These are phyloP conservation scores for Egretta garzetta DNA, from an alignment of 2,113 vertebrate species.

Conservation along the genomic window DNA sequence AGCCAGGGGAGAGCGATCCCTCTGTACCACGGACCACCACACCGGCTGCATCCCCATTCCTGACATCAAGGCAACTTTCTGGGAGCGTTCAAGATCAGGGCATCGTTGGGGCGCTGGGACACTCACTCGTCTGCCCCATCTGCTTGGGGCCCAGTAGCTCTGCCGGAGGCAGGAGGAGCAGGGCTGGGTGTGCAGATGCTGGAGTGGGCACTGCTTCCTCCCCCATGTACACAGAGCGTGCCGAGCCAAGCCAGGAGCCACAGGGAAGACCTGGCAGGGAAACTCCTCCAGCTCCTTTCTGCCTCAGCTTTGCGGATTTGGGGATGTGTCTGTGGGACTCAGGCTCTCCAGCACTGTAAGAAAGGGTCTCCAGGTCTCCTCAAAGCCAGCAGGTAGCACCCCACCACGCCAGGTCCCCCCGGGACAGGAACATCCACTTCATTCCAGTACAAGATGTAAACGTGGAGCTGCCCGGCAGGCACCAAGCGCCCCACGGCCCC, in stretches of 20 bases:
- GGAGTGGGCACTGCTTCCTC: background rate
- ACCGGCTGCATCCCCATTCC: background rate
- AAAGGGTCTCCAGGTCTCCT: background rate
- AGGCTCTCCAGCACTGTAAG: background rate
- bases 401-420: background rate
- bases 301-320: background rate
- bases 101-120: fast-evolving
- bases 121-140: background rate
- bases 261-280: background rate
- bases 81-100: background rate
- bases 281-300: background rate
- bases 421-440: background rate
- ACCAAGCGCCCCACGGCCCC: background rate
- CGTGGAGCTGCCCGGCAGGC: background rate
- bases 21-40: background rate
- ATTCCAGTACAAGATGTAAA: background rate
- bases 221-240: background rate
- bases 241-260: background rate
- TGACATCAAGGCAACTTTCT: background rate
- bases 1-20: background rate
- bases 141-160: background rate
- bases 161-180: background rate
- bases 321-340: background rate
- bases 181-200: background rate
- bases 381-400: background rate